phyloP scores from a whole-genome alignment of 2,113 vertebrate species.

The Cnemophilus loriae region DNA sequence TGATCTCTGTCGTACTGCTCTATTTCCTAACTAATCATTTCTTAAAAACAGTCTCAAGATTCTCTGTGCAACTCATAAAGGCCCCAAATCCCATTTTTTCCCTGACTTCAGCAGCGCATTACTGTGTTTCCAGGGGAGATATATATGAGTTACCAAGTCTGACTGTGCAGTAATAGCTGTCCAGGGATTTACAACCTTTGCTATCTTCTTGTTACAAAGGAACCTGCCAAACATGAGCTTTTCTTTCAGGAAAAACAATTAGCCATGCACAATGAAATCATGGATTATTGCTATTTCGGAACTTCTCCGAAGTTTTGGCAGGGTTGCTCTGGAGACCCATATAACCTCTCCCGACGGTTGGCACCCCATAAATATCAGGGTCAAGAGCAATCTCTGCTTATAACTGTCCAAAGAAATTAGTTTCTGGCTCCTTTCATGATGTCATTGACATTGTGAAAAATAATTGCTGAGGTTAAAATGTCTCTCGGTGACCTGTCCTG shows the following conservation, averaged over 20 bases:
- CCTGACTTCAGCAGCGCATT: neutral
- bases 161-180: neutral
- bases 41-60: neutral
- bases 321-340: neutral
- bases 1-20: neutral
- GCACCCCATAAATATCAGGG: constrained; percentile 5
- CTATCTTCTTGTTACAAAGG: constrained; percentile 1
- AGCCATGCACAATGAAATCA: neutral
- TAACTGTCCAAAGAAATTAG: neutral
- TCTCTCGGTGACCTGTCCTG: neutral
- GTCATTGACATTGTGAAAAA: neutral
- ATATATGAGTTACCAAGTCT: neutral
- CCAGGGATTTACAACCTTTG: constrained; percentile 9
- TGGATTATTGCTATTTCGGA: neutral
- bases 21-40: neutral
- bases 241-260: constrained; percentile 36
- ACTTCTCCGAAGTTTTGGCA: neutral
- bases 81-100: neutral
- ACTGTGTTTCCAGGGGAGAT: neutral
- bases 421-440: constrained; percentile 14
- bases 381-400: neutral
- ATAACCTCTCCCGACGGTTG: neutral
- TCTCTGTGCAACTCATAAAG: neutral
- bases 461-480: constrained; percentile 7
- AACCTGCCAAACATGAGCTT: neutral